A percentile compares a stretch with the other conserved stretches of the same genome.
These are phyloP conservation scores for Caradrina clavipalpis DNA, from an alignment of 2,888 invertebrate species.

Conservation along the genomic window DNA sequence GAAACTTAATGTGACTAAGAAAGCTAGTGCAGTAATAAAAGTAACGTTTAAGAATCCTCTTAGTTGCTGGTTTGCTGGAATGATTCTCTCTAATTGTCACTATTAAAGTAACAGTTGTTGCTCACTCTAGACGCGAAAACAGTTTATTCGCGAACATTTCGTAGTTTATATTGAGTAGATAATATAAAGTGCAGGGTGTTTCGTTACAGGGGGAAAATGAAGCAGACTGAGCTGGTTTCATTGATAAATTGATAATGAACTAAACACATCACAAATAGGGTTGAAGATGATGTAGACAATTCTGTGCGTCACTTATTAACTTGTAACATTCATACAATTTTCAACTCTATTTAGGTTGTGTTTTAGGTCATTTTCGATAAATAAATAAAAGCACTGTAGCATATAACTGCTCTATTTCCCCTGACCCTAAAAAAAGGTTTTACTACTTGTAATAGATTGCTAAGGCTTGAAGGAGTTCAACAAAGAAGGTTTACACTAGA, in stretches of 20 bases:
- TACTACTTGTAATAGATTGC: background rate
- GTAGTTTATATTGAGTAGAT: background rate
- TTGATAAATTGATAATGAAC: no score
- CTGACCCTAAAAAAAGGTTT: no score
- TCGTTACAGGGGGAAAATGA: background rate
- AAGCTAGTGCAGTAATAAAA: slow-evolving; percentile 49
- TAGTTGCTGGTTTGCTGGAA: slow-evolving; percentile 13
- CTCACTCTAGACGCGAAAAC: background rate
- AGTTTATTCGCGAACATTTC: slow-evolving; percentile 20
- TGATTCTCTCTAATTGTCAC: slow-evolving; percentile 45
- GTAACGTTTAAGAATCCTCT: slow-evolving; percentile 31
- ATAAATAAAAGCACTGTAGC: no score
- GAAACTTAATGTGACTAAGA: slow-evolving; percentile 51
- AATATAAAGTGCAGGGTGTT: background rate
- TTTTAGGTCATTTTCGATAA: no score
- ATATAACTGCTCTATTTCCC: no score
- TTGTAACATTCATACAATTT: no score
- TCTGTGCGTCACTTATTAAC: no score
- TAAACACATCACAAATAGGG: no score
- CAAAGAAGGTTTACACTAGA: background rate
- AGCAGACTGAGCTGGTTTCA: no score
- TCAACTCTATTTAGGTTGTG: no score
- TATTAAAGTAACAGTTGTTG: slow-evolving; percentile 19
- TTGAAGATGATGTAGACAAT: no score
- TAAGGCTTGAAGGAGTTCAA: background rate